A percentile compares a stretch with the other conserved stretches of the same genome.
Conservation (phyloP, 30 jellyfish, hydroid and myxozoan genomes). For the Aurelia sp. region DNA sequence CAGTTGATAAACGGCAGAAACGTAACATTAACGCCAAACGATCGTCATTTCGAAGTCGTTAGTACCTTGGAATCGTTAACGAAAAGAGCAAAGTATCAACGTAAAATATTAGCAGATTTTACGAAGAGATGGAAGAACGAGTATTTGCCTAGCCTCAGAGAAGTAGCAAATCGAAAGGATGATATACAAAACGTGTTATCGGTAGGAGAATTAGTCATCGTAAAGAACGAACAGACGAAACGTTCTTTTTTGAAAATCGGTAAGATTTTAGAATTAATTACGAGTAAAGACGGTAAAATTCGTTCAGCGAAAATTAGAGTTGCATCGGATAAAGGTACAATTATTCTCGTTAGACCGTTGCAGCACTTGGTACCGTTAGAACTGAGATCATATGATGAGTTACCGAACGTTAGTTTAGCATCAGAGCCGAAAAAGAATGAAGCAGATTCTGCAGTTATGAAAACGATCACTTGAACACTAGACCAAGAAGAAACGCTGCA, state of each 20-base stretch:
- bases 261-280: background rate
- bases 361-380: background rate
- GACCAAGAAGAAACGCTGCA: too few species aligned
- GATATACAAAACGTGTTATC: too few species aligned
- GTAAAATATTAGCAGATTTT: constrained; percentile 1
- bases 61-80: constrained; percentile 40
- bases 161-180: constrained; percentile 29
- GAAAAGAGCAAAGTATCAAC: constrained; percentile 35
- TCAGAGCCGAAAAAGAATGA: too few species aligned
- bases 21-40: constrained; percentile 17
- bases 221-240: background rate
- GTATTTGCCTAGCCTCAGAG: constrained; percentile 32
- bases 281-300: background rate
- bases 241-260: background rate
- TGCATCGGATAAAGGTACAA: background rate
- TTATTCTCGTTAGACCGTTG: background rate
- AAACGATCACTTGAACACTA: too few species aligned
- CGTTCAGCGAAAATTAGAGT: background rate
- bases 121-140: constrained; percentile 37
- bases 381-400: too few species aligned
- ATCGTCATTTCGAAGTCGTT: constrained; percentile 30
- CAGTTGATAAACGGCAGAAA: constrained; percentile 53
- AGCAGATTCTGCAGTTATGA: too few species aligned
- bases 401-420: too few species aligned
- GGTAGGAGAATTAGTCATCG: background rate